Evolutionary conservation across 2,113 vertebrate genomes (phyloP).

Genomic region (Nothobranchius furzeri): DNA sequence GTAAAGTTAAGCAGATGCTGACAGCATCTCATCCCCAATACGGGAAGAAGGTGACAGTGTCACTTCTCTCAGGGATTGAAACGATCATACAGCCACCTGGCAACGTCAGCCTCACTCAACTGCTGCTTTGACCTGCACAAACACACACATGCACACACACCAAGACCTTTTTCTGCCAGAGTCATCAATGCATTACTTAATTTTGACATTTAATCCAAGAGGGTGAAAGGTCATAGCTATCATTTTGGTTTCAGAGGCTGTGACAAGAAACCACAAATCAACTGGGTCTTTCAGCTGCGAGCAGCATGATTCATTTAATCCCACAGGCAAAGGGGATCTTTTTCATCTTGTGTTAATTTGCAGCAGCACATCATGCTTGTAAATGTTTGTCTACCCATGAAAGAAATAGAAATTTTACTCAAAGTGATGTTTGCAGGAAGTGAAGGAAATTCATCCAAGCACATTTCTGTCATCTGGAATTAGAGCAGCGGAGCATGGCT

Average conservation of each 20-base stretch:
- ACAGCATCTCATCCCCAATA: not conserved
- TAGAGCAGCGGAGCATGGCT: constrained; percentile 35
- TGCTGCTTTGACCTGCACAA: constrained; percentile 28
- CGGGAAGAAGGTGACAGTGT: constrained; percentile 31
- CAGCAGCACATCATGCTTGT: not conserved
- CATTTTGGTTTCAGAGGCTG: not conserved
- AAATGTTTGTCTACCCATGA: not conserved
- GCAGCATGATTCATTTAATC: too few relatives aligned
- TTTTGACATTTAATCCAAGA: constrained; percentile 33
- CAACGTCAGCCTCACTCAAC: constrained; percentile 2
- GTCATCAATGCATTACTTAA: constrained; percentile 16
- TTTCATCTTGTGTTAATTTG: not conserved
- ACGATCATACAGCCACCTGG: constrained; percentile 13
- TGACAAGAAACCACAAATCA: constrained; percentile 2
- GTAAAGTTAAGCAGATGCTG: constrained; percentile 9
- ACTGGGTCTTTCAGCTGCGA: constrained; percentile 8
- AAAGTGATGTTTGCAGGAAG: constrained; percentile 4
- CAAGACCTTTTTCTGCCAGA: constrained; percentile 6
- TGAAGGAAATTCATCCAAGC: constrained; percentile 27
- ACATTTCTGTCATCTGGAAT: constrained; percentile 38
- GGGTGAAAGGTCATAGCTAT: constrained; percentile 17
- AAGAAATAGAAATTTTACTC: not conserved
- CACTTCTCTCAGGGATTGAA: constrained; percentile 28
- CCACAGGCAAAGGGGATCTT: constrained; percentile 1
- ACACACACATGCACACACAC: constrained; percentile 15